Conservation (phyloP, 2,888 invertebrate genomes). For the Gortyna flavago region DNA sequence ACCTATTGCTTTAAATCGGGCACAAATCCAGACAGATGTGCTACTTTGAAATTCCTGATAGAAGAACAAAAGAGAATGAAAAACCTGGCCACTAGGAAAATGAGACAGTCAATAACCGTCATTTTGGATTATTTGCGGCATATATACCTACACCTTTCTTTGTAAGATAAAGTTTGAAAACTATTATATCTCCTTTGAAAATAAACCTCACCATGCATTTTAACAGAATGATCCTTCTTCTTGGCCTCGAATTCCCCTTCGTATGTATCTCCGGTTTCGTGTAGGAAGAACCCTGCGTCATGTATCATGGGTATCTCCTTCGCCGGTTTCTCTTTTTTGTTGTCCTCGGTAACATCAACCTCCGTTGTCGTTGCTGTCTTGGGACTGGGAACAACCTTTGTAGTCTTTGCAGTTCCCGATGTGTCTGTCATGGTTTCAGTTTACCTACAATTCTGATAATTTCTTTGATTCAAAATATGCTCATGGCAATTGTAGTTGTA, state of each 20-base stretch:
- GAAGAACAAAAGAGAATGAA: neutral
- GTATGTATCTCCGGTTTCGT: conserved; percentile 90
- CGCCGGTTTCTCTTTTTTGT: conserved; percentile 66
- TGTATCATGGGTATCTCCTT: conserved; percentile 77
- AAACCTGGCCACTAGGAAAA: neutral
- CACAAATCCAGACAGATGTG: neutral
- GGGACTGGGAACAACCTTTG: neutral
- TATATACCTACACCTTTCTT: no score
- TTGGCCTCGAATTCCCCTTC: conserved; percentile 90
- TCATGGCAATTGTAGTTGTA: neutral
- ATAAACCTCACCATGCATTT: conserved; percentile 84
- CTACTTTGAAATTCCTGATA: neutral
- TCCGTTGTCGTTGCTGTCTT: conserved; percentile 32
- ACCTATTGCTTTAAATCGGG: neutral
- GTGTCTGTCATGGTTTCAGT: conserved; percentile 26
- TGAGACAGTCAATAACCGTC: neutral
- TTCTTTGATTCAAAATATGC: neutral
- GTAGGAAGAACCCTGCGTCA: conserved; percentile 84
- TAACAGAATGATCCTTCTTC: conserved; percentile 82
- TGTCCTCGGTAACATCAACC: conserved; percentile 5
- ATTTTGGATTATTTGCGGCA: neutral
- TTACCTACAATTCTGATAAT: neutral
- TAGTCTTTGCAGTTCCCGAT: neutral
- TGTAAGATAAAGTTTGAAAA: no score
- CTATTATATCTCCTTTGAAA: no score